Evolutionary conservation across 2,888 invertebrate species (phyloP), one percentile per base, ranked within the genome.

Genomic region (Volucella bombylans): DNA sequence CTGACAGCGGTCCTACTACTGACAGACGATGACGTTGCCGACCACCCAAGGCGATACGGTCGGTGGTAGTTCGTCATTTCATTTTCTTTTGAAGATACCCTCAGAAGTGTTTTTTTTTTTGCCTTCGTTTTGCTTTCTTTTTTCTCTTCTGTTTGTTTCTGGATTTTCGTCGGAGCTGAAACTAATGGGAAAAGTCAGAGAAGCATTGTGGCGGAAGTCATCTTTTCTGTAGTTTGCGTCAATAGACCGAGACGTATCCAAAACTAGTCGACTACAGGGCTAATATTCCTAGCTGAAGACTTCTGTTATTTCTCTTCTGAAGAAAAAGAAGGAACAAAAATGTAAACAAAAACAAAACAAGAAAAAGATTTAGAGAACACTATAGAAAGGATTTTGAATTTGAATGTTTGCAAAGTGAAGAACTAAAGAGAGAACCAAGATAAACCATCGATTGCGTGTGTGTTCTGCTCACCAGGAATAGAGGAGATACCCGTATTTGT

Each of bases 61-160:
- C 18, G 57, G 14, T 68, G 73, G 69, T 79, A 65, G 83, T 85
- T 85, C 83, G 76, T 85, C 83, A 80, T 85, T 76, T 43, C 64
- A 47, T 73, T 72, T 68, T 41, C 67, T 64, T 31, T 59, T 68
- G 47, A 72, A 39, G 69, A 72, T 71, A 65, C 45, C 45, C 65
- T 62, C 39, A 45, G 11, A 54, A 55, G 23, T 64, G 12, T 49
- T 39, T 55, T 49, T 39, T 62, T 52, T 62, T 43, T 38, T 11
- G 11, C 11, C 14, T 61, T 11, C 50, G 57, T 15, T 49, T 39
- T 55, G 39, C 47, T 62, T 52, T 62, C 47, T 43, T 18, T 43
- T 38, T 11, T 8, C 9, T 31, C 55, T 11, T 55, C 54, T 52
- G 47, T 72, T 72, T 77, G 72, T 41, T 45, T n/a, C 23, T 15